Conservation (phyloP, 2,113 vertebrate genomes). For the Apeltes quadracus region DNA sequence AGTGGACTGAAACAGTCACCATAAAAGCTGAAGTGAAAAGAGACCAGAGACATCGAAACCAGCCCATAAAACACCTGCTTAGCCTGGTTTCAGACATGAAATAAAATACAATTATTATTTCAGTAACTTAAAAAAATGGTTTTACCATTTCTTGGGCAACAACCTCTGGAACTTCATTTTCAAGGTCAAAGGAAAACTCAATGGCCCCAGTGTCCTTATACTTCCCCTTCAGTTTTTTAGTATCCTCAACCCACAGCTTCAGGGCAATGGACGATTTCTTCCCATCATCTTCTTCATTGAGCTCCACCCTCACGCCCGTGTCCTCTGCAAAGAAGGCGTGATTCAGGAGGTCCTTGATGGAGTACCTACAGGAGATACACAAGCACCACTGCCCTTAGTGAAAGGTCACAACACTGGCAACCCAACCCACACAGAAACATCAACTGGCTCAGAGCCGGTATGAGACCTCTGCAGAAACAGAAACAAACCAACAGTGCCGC, state of each 20-base stretch:
- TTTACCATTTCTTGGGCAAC: constrained; percentile 99
- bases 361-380: constrained; percentile 84
- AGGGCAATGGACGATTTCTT: constrained; percentile 93
- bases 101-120: background rate
- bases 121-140: background rate
- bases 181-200: constrained; percentile 95
- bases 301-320: constrained; percentile 96
- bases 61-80: background rate
- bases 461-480: constrained; percentile 32
- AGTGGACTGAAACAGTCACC: background rate
- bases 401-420: constrained; percentile 24
- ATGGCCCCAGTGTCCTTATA: constrained; percentile 98
- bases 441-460: constrained; percentile 29
- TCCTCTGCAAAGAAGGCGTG: constrained; percentile 99
- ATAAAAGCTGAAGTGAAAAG: constrained; percentile 1
- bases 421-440: constrained; percentile 27
- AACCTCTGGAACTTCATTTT: constrained; percentile 92
- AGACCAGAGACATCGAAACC: background rate
- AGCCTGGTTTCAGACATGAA: constrained; percentile 2
- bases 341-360: constrained; percentile 97
- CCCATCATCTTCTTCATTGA: constrained; percentile 96
- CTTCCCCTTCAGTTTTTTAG: constrained; percentile 97
- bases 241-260: constrained; percentile 97
- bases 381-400: constrained; percentile 33
- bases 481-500: constrained; percentile 39